Percentiles rank a stretch among this genome's conserved stretches.
These are phyloP conservation scores for Tenthredo notha DNA, from an alignment of 2,888 invertebrate genomes.

Conservation along the genomic window DNA sequence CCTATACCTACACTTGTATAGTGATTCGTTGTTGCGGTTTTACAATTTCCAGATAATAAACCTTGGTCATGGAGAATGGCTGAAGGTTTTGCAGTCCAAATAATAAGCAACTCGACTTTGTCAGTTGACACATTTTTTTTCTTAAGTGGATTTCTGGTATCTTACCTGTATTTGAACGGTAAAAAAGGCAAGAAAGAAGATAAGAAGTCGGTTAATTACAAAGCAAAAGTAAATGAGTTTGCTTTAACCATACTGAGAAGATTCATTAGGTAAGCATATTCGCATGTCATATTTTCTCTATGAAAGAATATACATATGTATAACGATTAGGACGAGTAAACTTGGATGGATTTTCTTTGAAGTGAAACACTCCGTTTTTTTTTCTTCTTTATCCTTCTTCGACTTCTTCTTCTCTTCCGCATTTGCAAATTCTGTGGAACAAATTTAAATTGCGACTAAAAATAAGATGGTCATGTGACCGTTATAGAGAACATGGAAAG, in stretches of 20 bases:
- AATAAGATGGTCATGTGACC: background rate
- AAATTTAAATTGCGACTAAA: background rate
- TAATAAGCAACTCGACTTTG: constrained; percentile 78
- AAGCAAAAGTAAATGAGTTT: constrained; percentile 61
- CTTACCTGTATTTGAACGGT: constrained; percentile 66
- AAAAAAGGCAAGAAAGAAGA: constrained; percentile 59
- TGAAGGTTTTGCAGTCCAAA: constrained; percentile 74
- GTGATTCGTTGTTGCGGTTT: background rate
- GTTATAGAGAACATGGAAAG: background rate
- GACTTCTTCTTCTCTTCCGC: background rate
- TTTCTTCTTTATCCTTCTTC: background rate
- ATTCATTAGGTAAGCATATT: constrained; percentile 75
- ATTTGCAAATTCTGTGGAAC: background rate
- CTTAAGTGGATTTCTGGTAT: constrained; percentile 74
- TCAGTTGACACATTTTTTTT: constrained; percentile 80
- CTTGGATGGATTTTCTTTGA: background rate
- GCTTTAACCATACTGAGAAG: constrained; percentile 70
- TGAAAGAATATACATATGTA: constrained; percentile 15
- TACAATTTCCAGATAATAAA: constrained; percentile 72
- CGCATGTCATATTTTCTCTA: constrained; percentile 16
- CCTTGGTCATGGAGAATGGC: constrained; percentile 72
- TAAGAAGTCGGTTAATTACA: constrained; percentile 58
- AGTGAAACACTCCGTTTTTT: background rate
- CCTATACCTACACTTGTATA: background rate
- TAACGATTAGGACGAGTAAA: background rate